Conservation (phyloP, 2,113 vertebrate genomes). For the Thomomys bottae region DNA sequence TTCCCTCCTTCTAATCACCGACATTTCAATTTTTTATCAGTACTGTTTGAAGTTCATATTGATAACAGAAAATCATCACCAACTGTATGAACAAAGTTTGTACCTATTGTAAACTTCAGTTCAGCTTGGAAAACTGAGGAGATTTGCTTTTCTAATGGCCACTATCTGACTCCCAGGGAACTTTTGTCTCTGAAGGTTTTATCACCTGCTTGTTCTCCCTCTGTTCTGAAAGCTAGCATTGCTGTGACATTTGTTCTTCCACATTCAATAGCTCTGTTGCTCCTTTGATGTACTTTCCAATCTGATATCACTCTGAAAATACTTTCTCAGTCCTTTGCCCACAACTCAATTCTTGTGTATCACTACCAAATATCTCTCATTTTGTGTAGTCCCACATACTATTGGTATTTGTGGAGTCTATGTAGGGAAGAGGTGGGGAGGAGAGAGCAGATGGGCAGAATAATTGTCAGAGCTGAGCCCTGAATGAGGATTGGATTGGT, state of each 20-base stretch:
- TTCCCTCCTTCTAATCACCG: background rate
- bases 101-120: background rate
- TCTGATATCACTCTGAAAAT: background rate
- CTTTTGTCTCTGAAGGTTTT: background rate
- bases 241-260: background rate
- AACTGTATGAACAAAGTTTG: background rate
- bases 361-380: background rate
- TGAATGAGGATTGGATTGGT: background rate
- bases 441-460: background rate
- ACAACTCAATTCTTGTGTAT: background rate
- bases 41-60: conserved; percentile 1
- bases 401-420: background rate
- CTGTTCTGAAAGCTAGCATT: background rate
- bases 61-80: background rate
- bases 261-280: background rate
- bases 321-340: background rate
- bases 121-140: conserved; percentile 9
- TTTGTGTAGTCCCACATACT: background rate
- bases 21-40: background rate
- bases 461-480: background rate
- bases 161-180: background rate
- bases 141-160: background rate
- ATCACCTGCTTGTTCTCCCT: background rate
- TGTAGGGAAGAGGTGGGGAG: background rate
- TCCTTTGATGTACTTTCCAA: conserved; percentile 2